phyloP scores from a whole-genome alignment of 2,888 invertebrate species.

The Lycaena phlaeas region DNA sequence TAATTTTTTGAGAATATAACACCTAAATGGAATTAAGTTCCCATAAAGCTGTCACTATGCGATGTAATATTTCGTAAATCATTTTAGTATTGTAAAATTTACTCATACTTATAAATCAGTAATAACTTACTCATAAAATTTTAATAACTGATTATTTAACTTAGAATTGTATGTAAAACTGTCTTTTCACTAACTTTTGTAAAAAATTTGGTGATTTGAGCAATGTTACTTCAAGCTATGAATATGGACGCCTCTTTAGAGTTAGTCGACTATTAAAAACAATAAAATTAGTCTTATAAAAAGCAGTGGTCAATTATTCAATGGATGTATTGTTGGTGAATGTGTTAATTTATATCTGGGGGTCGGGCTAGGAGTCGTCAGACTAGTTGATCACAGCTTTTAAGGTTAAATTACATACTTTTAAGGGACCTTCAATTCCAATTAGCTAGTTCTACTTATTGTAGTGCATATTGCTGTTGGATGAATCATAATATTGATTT shows the following conservation, averaged over 20 bases:
- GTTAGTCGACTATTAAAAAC: conserved; percentile 65
- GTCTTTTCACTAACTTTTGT: conserved; percentile 54
- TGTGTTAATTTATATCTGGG: conserved; percentile 10
- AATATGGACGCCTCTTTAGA: conserved; percentile 69
- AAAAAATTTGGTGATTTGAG: conserved; percentile 64
- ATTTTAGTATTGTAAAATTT: conserved; percentile 48
- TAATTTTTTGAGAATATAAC: conserved; percentile 20
- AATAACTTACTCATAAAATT: conserved; percentile 42
- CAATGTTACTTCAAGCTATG: conserved; percentile 63
- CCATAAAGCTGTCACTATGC: conserved; percentile 41
- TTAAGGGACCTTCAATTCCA: conserved; percentile 73
- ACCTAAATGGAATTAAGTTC: conserved; percentile 71
- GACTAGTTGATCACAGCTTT: conserved; percentile 61
- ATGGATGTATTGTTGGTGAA: conserved; percentile 15
- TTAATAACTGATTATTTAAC: conserved; percentile 45
- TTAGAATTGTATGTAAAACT: conserved; percentile 45
- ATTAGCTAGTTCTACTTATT: conserved; percentile 71
- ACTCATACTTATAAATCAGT: conserved; percentile 23
- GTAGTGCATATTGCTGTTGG: conserved; percentile 59
- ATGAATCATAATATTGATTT: conserved; percentile 53
- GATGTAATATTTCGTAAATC: conserved; percentile 32
- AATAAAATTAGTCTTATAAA: conserved; percentile 63
- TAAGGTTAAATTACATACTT: conserved; percentile 64
- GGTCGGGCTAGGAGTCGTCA: conserved; percentile 20
- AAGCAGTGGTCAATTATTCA: conserved; percentile 63